Percentiles rank a stretch among this genome's conserved stretches.
Conservation (phyloP, 2,113 vertebrate species). For the Syngnathus typhle region DNA sequence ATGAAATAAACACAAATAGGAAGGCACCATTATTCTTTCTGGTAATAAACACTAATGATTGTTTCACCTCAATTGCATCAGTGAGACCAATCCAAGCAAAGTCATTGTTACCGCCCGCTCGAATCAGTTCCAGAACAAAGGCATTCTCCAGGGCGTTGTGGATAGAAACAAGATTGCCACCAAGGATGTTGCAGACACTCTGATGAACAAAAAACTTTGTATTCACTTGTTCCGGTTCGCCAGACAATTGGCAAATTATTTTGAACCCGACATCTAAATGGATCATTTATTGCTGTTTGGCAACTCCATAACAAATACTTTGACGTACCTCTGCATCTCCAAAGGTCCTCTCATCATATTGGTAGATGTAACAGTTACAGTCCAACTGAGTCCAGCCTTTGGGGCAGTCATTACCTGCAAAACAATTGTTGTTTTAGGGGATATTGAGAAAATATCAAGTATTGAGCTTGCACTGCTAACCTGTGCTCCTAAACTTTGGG, state of each 20-base stretch:
- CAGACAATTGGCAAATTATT: neutral
- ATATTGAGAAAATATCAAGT: neutral
- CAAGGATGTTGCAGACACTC: neutral
- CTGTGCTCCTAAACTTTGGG: too few relatives aligned
- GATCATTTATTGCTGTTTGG: neutral
- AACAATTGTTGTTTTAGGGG: too few relatives aligned
- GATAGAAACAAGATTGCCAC: neutral
- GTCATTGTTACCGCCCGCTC: neutral
- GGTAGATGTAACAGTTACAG: neutral
- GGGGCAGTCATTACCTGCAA: neutral
- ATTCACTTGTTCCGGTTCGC: neutral
- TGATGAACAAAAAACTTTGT: neutral
- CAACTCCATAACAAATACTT: neutral
- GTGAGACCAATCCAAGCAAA: neutral
- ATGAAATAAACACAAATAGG: too few relatives aligned
- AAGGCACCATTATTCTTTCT: neutral
- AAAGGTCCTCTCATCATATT: neutral
- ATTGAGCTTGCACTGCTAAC: too few relatives aligned
- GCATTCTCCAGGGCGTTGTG: neutral
- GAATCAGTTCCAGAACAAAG: neutral
- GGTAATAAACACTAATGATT: neutral
- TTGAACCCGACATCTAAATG: neutral
- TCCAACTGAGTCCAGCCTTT: neutral
- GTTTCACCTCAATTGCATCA: neutral
- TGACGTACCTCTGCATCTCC: neutral